A percentile compares a stretch with the other conserved stretches of the same genome.
Evolutionary conservation across 64 coral and sea anemone genomes (phyloP).

Genomic region (Actinia tenebrosa): DNA sequence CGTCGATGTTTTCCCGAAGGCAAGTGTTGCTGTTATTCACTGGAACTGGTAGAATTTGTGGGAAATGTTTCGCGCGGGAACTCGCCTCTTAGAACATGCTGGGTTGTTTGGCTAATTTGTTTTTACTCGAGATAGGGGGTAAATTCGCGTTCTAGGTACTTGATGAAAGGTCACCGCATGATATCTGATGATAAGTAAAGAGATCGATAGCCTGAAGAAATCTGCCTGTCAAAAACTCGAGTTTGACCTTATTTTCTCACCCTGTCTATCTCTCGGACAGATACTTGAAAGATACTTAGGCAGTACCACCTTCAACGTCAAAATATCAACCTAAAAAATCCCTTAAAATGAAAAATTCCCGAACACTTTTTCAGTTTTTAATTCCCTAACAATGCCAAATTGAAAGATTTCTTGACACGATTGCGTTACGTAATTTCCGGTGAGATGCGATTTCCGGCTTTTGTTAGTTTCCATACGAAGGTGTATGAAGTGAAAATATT

Average conservation of each 20-base stretch:
- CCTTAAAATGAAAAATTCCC: background rate
- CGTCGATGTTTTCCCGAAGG: background rate
- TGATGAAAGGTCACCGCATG: conserved; percentile 15
- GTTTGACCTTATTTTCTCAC: background rate
- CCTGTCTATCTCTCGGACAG: background rate
- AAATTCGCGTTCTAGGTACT: background rate
- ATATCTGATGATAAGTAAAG: conserved; percentile 10
- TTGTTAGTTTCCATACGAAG: background rate
- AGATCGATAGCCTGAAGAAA: background rate
- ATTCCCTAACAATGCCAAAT: background rate
- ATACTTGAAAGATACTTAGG: background rate
- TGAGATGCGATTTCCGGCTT: background rate
- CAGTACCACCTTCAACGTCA: background rate
- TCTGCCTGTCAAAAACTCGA: conserved; percentile 2
- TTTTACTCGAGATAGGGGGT: conserved; percentile 23
- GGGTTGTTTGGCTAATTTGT: conserved; percentile 20
- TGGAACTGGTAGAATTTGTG: background rate
- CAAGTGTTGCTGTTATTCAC: background rate
- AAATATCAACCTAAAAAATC: background rate
- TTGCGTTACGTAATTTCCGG: conserved; percentile 6
- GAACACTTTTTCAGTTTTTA: background rate
- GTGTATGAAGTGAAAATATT: conserved; percentile 21
- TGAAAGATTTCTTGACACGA: background rate
- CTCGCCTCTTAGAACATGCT: conserved; percentile 2
- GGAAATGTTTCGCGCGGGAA: background rate